Evolutionary conservation across 2,113 vertebrate genomes (phyloP), one percentile per base, ranked within the genome.

Genomic region (Perccottus glenii): DNA sequence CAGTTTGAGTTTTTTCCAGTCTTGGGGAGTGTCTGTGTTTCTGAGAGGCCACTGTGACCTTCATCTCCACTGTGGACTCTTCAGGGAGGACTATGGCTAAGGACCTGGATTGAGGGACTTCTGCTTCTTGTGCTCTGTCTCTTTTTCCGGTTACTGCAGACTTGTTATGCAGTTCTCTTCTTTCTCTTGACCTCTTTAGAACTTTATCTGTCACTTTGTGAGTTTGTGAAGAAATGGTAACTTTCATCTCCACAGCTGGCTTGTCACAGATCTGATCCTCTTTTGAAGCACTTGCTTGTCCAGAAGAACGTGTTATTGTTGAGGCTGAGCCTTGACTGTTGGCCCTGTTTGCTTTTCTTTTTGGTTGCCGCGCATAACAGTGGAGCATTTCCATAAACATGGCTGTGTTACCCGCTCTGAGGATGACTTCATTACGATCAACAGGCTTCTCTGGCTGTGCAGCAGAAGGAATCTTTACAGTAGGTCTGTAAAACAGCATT

Each of bases 331-430:
- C 50, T 5, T 78, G 83, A 50, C 57, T 44, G 11, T 75, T 73
- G 2, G 43, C 8, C 6, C 60, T 60, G 0, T 42, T 71, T 5
- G 75, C 81, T 66, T 89, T 87, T 8, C 86, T 87, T 68, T 85
- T 90, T 42, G 59, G 70, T 11, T 79, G 64, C 12, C 76, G 85
- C 35, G 77, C 67, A 6, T 93, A 93, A 70, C 85, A 90, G 64
- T 93, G 93, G 64, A 93, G 51, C 78, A 83, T 87, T 6, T 86
- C 77, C 5, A 87, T 35, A 11, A 87, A 80, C 62, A 84, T 73
- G 4, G 72, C 6, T 16, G 57, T 8, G 3, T 91, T 87, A 7
- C 84, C 76, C 0, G 87, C 74, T 44, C 77, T 53, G 1, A 93
- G 80, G 46, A 88, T 11, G 14, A 89, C 84, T 68, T 90, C 87